Evolutionary conservation across 1,140 invertebrate genomes (phyloP), one percentile per base, ranked within the genome.

Genomic region (Eriosoma lanigerum): DNA sequence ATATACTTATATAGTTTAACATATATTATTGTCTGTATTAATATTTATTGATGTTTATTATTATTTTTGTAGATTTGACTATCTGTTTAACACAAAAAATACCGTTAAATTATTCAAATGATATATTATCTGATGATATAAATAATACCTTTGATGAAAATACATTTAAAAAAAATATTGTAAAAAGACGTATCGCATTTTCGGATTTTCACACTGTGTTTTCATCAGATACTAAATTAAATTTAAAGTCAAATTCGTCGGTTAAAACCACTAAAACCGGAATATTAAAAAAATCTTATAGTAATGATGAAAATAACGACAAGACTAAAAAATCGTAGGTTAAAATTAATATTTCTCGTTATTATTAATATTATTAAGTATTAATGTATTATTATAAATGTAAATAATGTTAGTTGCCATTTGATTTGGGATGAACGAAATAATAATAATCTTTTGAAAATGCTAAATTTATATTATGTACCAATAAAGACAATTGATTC

Each of bases 41-140:
- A 38, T 44, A 44, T 66, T n/a, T n/a, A n/a, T n/a, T n/a, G n/a
- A n/a, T 66, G n/a, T n/a, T 66, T 66, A 44, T 21, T 66, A 21
- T 46, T 54, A 13, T 46, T 44, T 21, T 21, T 44, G 12, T 44
- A 66, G 64, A 66, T 46, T 66, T 66, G 32, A 44, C 21, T 5
- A 12, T 66, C 38, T 13, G 3, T 66, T 66, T 66, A 46, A 66
- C 19, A 1, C 32, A 66, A 24, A 62, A 62, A 1, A 17, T 12
- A n/a, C 19, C 19, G 10, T 38, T 32, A 15, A 24, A 21, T 38
- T 13, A 21, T n/a, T 21, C 12, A 38, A 38, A 38, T 38, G 3
- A 38, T 38, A 8, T 38, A 38, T 4, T 38, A 38, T 8, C 60
- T 38, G 19, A 44, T 13, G 5, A 13, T 13, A 26, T 13, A 10